phyloP scores from a whole-genome alignment of 1,140 invertebrate genomes.

The Ooceraea biroi region DNA sequence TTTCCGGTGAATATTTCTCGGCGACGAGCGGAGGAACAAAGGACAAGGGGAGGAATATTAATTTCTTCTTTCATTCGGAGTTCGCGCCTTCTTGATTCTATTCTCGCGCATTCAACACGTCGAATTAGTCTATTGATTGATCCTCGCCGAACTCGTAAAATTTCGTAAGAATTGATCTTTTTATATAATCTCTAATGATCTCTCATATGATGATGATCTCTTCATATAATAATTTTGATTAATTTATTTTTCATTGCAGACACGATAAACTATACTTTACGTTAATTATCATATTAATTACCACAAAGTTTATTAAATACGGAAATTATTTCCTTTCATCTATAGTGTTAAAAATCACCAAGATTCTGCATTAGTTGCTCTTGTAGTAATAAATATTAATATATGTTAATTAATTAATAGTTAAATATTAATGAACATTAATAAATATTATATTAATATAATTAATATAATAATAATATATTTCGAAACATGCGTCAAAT shows the following conservation, averaged over 20 bases:
- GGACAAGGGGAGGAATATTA: slow-evolving; percentile 39
- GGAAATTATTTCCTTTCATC: background rate
- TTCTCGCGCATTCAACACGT: background rate
- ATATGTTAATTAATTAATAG: too few relatives aligned
- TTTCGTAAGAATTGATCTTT: background rate
- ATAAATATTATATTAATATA: too few relatives aligned
- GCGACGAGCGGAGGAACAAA: slow-evolving; percentile 28
- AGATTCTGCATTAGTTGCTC: too few relatives aligned
- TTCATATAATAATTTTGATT: background rate
- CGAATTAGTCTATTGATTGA: background rate
- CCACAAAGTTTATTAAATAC: background rate
- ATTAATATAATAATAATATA: too few relatives aligned
- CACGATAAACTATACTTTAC: background rate
- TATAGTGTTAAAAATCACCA: too few relatives aligned
- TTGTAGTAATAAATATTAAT: too few relatives aligned
- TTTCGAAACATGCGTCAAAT: background rate
- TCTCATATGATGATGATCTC: too few relatives aligned
- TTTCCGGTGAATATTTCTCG: slow-evolving; percentile 3
- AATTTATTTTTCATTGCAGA: background rate
- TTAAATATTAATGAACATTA: too few relatives aligned
- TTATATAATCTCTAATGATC: too few relatives aligned
- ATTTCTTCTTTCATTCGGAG: slow-evolving; percentile 6
- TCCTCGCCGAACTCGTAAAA: background rate
- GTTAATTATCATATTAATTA: background rate
- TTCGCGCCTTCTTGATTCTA: background rate